Conservation (phyloP, 2,888 invertebrate genomes). For the Cosmia trapezina region DNA sequence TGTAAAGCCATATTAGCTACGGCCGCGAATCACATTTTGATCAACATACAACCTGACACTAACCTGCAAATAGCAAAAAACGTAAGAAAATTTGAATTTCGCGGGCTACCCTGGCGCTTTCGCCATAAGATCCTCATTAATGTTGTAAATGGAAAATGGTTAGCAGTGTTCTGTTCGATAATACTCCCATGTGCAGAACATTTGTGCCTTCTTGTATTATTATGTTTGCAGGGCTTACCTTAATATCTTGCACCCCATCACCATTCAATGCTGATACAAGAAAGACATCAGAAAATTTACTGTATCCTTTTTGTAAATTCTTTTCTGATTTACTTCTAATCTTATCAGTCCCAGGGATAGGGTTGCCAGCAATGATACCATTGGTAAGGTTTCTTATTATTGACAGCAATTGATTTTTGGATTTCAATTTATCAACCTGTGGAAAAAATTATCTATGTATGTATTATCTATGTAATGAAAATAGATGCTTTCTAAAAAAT, state of each 20-base stretch:
- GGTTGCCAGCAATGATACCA: slow-evolving; percentile 86
- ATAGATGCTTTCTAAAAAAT: not conserved
- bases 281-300: slow-evolving; percentile 96
- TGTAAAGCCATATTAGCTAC: too few relatives aligned
- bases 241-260: slow-evolving; percentile 93
- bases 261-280: slow-evolving; percentile 96
- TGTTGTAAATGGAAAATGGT: not conserved
- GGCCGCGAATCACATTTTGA: too few relatives aligned
- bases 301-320: slow-evolving; percentile 76
- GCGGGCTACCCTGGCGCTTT: too few relatives aligned
- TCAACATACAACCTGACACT: too few relatives aligned
- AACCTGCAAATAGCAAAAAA: too few relatives aligned
- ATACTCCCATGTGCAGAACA: not conserved
- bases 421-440: slow-evolving; percentile 93
- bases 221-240: slow-evolving; percentile 82
- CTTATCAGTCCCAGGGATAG: slow-evolving; percentile 75
- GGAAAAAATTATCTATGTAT: slow-evolving; percentile 56
- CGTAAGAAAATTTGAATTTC: too few relatives aligned
- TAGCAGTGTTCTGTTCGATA: not conserved
- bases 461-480: not conserved
- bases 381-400: slow-evolving; percentile 93
- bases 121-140: too few relatives aligned
- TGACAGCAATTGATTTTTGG: slow-evolving; percentile 93
- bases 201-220: not conserved
- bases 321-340: slow-evolving; percentile 69